Base-by-base conservation (phyloP, 2,888 invertebrate species). In the Sympetrum striolatum region DNA sequence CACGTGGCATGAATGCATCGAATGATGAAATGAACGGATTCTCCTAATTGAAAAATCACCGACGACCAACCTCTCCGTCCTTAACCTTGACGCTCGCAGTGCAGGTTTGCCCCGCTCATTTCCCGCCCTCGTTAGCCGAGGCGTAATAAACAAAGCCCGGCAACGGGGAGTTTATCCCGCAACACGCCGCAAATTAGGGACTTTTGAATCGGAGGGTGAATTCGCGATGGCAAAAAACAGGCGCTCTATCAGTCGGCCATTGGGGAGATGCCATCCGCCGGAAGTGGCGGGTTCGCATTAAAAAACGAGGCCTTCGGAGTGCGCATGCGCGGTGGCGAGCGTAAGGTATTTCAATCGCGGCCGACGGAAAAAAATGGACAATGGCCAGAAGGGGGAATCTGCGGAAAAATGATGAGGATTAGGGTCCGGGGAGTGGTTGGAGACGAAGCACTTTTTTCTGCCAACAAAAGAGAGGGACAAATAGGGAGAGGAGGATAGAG, bases 121-220 rank as follows among this genome's bases (percentile, higher is more conserved):
- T 22, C 64, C 22, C 64, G 8, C 64, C 0, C 73, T 73, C 73
- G 73, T 73, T 73, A 73, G 25, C 25, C n/a, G n/a, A 64, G 25
- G 73, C 73, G 25, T 15, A 25, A 31, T 31, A 73, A 73, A 73
- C 53, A 73, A 73, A 73, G 25, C 10, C 64, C 64, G 64, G 31
- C 73, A 73, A 31, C 25, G 31, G 25, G 73, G 18, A 53, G 44
- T 64, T 64, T 64, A 22, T 64, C 25, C 22, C 3, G 58, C 58
- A 58, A 58, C 25, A 44, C 18, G 37, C 86, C 86, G 86, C 60
- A 60, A 86, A 86, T 86, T 60, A 86, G 86, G 86, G 37, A 86
- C 60, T 86, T 86, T 64, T n/a, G 35, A 44, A 82, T 82, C 58
- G 53, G 53, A 18, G n/a, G 58, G 53, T 53, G 37, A 58, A 44